Percentiles rank a stretch among this genome's conserved stretches.
These are phyloP conservation scores for Phenacoccus solenopsis DNA, from an alignment of 1,140 invertebrate genomes.

Conservation along the genomic window DNA sequence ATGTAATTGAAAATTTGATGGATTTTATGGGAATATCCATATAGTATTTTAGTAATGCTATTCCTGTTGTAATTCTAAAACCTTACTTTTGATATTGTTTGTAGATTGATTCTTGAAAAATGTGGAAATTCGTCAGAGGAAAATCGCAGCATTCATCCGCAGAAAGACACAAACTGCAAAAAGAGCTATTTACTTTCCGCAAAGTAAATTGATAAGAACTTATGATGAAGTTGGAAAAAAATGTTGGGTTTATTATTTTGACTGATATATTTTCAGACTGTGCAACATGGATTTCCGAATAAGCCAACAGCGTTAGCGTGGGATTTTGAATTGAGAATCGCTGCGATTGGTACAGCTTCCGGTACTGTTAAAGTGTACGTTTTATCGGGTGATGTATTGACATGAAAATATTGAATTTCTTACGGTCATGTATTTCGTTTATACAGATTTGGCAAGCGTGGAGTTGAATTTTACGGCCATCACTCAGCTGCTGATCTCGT, in stretches of 20 bases:
- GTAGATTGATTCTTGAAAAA: conserved; percentile 29
- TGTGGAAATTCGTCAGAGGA: conserved; percentile 78
- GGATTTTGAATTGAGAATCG: conserved; percentile 70
- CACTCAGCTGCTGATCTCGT: conserved; percentile 53
- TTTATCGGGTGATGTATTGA: conserved; percentile 30
- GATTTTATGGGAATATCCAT: no score
- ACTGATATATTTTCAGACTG: conserved; percentile 64
- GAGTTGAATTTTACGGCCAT: conserved; percentile 88
- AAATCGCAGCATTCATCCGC: conserved; percentile 76
- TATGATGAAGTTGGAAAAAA: not conserved
- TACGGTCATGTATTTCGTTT: not conserved
- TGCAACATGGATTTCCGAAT: conserved; percentile 92
- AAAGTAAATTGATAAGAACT: conserved; percentile 51
- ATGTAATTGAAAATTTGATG: no score
- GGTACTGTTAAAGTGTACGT: conserved; percentile 80
- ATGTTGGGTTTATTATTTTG: not conserved
- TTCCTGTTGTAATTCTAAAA: no score
- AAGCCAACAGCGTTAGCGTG: conserved; percentile 86
- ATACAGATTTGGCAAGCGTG: conserved; percentile 67
- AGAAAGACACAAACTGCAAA: conserved; percentile 76
- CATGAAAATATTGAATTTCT: not conserved
- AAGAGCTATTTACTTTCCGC: conserved; percentile 77
- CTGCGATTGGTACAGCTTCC: conserved; percentile 80
- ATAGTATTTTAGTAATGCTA: no score
- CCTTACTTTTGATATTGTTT: no score